Evolutionary conservation across 1,140 invertebrate genomes (phyloP).

Genomic region (Colletes latitarsis): DNA sequence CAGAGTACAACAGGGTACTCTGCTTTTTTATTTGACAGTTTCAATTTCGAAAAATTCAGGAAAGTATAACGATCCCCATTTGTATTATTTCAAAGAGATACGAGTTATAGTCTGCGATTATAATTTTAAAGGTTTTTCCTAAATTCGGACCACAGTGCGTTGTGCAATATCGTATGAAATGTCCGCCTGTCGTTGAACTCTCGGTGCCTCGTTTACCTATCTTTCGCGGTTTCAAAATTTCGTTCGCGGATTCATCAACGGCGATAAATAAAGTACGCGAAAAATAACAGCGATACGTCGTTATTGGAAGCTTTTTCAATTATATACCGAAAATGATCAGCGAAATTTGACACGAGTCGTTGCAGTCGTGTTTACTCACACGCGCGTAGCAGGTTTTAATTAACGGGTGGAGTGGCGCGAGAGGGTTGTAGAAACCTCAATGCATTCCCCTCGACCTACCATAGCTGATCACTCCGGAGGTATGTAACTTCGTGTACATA

Average conservation of each 20-base stretch:
- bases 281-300: constrained; percentile 28
- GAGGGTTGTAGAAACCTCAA: constrained; percentile 39
- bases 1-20: too few relatives aligned
- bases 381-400: constrained; percentile 72
- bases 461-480: constrained; percentile 58
- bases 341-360: constrained; percentile 32
- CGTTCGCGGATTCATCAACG: neutral
- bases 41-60: too few relatives aligned
- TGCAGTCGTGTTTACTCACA: constrained; percentile 45
- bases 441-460: constrained; percentile 42
- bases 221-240: too few relatives aligned
- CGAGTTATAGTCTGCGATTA: too few relatives aligned
- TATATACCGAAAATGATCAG: constrained; percentile 52
- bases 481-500: constrained; percentile 61
- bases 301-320: constrained; percentile 42
- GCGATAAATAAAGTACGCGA: neutral
- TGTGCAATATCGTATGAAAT: too few relatives aligned
- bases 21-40: too few relatives aligned
- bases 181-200: too few relatives aligned
- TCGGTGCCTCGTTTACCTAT: neutral
- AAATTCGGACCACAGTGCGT: too few relatives aligned
- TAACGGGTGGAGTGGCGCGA: constrained; percentile 61
- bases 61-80: too few relatives aligned
- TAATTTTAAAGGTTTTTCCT: too few relatives aligned
- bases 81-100: too few relatives aligned